phyloP scores from a whole-genome alignment of 2,113 vertebrate species.

The Phylloscopus trochiloides region DNA sequence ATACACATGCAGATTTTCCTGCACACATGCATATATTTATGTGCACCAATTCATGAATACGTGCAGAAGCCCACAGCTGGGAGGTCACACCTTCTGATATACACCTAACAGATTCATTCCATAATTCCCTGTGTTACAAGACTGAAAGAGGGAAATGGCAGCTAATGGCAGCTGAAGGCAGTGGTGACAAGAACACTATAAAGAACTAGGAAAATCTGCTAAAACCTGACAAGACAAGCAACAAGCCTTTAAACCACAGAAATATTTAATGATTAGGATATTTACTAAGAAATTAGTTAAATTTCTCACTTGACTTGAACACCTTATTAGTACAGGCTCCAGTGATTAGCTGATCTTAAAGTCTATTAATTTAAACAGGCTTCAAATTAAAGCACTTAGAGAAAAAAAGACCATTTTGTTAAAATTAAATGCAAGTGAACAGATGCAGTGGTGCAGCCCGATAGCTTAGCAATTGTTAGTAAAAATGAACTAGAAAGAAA shows the following conservation, averaged over 20 bases:
- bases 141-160: not conserved
- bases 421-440: not conserved
- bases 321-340: not conserved
- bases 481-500: not conserved
- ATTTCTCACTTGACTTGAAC: not conserved
- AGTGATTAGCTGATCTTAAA: not conserved
- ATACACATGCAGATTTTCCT: not conserved
- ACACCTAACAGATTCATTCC: not conserved
- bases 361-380: not conserved
- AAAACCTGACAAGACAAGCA: not conserved
- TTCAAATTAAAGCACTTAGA: not conserved
- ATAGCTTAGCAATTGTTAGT: not conserved
- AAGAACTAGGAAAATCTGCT: not conserved
- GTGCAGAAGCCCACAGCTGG: not conserved
- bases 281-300: not conserved
- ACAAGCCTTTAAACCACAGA: not conserved
- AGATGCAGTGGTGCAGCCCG: not conserved
- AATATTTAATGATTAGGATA: not conserved
- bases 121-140: not conserved
- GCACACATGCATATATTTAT: fast-evolving
- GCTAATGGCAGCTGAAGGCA: not conserved
- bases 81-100: not conserved
- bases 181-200: not conserved
- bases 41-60: not conserved
- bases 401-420: not conserved